Conservation (phyloP, 2,888 invertebrate species). For the Hydrotaea diabolus region DNA sequence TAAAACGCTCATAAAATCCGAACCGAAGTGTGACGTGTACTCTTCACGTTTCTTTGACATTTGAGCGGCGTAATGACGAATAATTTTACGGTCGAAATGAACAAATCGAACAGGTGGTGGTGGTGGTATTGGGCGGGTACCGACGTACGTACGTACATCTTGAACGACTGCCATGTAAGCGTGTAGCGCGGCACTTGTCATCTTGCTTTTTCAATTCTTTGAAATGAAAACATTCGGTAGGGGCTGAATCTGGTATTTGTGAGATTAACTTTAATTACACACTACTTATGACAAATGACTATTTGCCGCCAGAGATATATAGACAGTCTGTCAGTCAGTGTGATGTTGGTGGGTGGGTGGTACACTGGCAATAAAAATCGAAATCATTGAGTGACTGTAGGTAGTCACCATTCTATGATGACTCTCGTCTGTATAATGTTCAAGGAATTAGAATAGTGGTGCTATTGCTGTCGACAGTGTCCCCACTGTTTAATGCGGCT, state of each 20-base stretch:
- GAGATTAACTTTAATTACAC: not conserved
- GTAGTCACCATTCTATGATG: not conserved
- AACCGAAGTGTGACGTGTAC: not conserved
- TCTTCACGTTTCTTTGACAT: conserved; percentile 2
- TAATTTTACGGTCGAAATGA: conserved; percentile 10
- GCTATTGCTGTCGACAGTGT: no score
- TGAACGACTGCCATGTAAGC: not conserved
- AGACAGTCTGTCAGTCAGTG: no score
- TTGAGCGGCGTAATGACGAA: not conserved
- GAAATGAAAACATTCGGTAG: not conserved
- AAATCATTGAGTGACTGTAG: not conserved
- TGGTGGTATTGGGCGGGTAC: no score
- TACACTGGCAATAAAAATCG: not conserved
- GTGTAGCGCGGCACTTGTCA: conserved; percentile 26
- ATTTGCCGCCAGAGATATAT: not conserved
- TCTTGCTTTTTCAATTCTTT: not conserved
- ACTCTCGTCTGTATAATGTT: no score
- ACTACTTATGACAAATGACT: not conserved
- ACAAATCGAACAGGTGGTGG: conserved; percentile 5
- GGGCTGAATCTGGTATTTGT: not conserved
- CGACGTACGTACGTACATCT: not conserved
- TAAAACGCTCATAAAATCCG: not conserved
- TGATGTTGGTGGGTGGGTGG: not conserved
- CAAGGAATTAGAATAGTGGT: no score
- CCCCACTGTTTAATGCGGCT: no score